These are phyloP conservation scores for Anthophora plumipes DNA, from an alignment of 2,888 invertebrate genomes.

Conservation along the genomic window DNA sequence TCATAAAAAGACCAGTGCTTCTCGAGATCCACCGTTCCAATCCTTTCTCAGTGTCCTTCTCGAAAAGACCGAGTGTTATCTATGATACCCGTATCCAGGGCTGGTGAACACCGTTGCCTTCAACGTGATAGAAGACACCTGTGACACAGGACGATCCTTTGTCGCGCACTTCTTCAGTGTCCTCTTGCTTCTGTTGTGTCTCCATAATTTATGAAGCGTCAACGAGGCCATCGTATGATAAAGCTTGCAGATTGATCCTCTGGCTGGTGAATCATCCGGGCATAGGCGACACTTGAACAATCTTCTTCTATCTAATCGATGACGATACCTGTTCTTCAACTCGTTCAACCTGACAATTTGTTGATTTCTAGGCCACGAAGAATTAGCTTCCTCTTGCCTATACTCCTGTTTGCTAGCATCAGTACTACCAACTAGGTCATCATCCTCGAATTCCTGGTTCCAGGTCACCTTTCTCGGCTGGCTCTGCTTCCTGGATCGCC, in stretches of 20 bases:
- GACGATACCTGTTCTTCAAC: conserved; percentile 17
- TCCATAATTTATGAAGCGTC: conserved; percentile 86
- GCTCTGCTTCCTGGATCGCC: conserved; percentile 85
- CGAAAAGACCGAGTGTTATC: conserved; percentile 71
- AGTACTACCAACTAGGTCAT: conserved; percentile 10
- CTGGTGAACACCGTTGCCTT: conserved; percentile 76
- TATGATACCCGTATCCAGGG: conserved; percentile 67
- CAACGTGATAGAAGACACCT: conserved; percentile 70
- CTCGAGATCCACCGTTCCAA: conserved; percentile 1
- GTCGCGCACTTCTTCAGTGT: background rate
- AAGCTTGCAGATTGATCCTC: conserved; percentile 81
- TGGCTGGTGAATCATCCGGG: conserved; percentile 82
- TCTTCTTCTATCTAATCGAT: conserved; percentile 43
- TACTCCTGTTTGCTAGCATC: background rate
- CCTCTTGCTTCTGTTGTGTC: conserved; percentile 80
- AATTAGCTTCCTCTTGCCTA: conserved; percentile 2
- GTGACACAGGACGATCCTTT: conserved; percentile 15
- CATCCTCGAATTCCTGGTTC: conserved; percentile 64
- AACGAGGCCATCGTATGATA: conserved; percentile 85
- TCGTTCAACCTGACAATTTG: conserved; percentile 31
- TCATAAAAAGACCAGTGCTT: background rate
- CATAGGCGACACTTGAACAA: conserved; percentile 75
- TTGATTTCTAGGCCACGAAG: conserved; percentile 22
- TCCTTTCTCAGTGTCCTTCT: background rate
- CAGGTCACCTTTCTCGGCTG: conserved; percentile 85